phyloP scores from a whole-genome alignment of 1,140 invertebrate genomes.

The Mizuhopecten yessoensis region DNA sequence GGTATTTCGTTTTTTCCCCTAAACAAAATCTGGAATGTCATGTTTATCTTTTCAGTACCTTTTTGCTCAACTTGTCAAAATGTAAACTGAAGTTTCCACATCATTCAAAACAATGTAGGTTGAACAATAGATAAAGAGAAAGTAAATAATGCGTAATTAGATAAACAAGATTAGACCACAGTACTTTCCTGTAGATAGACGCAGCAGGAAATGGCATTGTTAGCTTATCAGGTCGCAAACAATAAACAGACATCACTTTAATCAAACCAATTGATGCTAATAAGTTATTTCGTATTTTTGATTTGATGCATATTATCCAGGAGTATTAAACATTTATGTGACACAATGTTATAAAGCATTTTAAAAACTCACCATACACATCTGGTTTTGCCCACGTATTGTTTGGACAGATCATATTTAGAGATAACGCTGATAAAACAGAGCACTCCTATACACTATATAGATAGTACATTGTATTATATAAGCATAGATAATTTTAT shows the following conservation, averaged over 20 bases:
- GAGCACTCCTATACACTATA: not conserved
- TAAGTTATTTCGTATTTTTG: no score
- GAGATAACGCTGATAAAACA: not conserved
- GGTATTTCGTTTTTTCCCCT: not conserved
- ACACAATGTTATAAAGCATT: no score
- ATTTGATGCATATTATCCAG: no score
- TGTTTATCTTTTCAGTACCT: not conserved
- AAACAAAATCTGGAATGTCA: slow-evolving; percentile 18
- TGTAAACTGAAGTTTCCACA: slow-evolving; percentile 26
- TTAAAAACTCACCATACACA: no score
- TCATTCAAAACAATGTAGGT: not conserved
- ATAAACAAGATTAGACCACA: not conserved
- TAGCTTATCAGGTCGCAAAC: not conserved
- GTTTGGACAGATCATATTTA: no score
- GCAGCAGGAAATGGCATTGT: not conserved
- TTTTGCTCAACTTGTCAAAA: slow-evolving; percentile 14
- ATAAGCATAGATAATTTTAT: not conserved
- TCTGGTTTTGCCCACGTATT: no score
- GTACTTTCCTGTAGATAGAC: not conserved
- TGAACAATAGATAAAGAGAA: slow-evolving; percentile 24
- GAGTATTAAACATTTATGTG: no score
- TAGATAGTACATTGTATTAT: not conserved
- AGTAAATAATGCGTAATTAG: not conserved
- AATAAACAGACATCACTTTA: no score
- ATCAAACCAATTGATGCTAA: no score